A percentile compares a stretch with the other conserved stretches of the same genome.
Conservation (phyloP, 2,113 vertebrate genomes). For the Rhabdomys dilectus region DNA sequence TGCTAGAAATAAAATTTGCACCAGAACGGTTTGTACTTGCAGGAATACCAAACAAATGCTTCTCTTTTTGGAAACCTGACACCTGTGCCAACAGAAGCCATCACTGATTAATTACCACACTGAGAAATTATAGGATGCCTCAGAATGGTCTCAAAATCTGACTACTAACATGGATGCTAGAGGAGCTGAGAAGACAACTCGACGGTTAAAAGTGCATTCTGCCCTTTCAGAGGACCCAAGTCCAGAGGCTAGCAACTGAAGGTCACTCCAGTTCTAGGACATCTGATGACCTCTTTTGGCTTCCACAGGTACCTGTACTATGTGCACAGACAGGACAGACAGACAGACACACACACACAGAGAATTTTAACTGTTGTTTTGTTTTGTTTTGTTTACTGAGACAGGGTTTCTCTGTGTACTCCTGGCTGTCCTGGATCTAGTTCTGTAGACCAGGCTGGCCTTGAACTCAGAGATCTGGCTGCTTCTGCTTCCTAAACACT, state of each 20-base stretch:
- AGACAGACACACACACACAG: background rate
- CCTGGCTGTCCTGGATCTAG: background rate
- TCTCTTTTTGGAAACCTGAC: background rate
- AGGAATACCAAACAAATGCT: background rate
- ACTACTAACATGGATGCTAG: background rate
- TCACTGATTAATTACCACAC: background rate
- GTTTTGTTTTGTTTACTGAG: background rate
- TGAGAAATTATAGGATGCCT: background rate
- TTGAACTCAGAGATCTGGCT: background rate
- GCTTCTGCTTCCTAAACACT: background rate
- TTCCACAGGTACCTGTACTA: background rate
- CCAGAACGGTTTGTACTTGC: background rate
- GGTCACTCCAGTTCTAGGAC: background rate
- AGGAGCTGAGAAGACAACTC: background rate
- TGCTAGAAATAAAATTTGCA: slow-evolving; percentile 5
- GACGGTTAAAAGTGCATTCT: background rate
- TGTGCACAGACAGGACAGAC: background rate
- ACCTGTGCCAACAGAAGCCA: background rate
- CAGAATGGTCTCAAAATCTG: background rate
- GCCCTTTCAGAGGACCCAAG: background rate
- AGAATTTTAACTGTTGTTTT: background rate
- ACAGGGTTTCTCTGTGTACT: background rate
- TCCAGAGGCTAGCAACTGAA: background rate
- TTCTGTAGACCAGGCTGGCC: background rate
- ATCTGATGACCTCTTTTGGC: background rate